Percentiles rank a stretch among this genome's conserved stretches.
These are phyloP conservation scores for Lasioglossum leucozonium DNA, from an alignment of 2,888 invertebrate genomes.

Conservation along the genomic window DNA sequence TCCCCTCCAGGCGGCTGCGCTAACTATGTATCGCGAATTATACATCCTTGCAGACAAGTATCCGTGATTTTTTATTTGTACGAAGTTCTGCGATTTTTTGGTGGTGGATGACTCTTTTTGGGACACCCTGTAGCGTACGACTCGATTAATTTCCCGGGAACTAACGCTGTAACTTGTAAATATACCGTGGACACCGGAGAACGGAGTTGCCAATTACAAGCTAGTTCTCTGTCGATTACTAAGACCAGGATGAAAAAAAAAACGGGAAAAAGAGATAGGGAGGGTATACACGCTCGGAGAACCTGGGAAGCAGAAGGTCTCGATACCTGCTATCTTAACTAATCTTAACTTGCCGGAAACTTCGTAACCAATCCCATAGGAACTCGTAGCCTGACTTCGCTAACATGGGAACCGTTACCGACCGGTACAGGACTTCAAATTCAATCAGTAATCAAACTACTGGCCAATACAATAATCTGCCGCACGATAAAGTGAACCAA, in stretches of 20 bases:
- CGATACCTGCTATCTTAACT: slow-evolving; percentile 60
- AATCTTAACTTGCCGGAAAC: slow-evolving; percentile 64
- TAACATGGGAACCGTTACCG: slow-evolving; percentile 35
- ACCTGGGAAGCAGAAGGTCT: slow-evolving; percentile 23
- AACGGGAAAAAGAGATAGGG: slow-evolving; percentile 4
- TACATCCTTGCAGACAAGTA: background rate
- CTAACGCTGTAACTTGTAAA: slow-evolving; percentile 18
- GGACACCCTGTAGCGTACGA: background rate
- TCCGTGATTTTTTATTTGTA: slow-evolving; percentile 40
- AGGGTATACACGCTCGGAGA: slow-evolving; percentile 8
- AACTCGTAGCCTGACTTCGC: slow-evolving; percentile 43
- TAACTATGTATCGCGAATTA: background rate
- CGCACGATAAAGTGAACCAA: slow-evolving; percentile 19
- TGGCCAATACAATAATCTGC: slow-evolving; percentile 45
- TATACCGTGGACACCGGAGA: background rate
- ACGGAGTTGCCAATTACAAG: slow-evolving; percentile 37
- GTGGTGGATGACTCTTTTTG: too few relatives aligned
- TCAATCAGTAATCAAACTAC: slow-evolving; percentile 58
- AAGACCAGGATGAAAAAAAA: background rate
- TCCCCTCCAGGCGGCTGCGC: background rate
- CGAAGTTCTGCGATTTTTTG: too few relatives aligned
- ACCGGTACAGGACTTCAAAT: slow-evolving; percentile 28
- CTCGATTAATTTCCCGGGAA: slow-evolving; percentile 16
- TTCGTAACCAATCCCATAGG: slow-evolving; percentile 58
- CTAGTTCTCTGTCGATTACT: background rate